These are phyloP conservation scores for Lamproptera curius DNA, from an alignment of 2,888 invertebrate species.

Conservation along the genomic window DNA sequence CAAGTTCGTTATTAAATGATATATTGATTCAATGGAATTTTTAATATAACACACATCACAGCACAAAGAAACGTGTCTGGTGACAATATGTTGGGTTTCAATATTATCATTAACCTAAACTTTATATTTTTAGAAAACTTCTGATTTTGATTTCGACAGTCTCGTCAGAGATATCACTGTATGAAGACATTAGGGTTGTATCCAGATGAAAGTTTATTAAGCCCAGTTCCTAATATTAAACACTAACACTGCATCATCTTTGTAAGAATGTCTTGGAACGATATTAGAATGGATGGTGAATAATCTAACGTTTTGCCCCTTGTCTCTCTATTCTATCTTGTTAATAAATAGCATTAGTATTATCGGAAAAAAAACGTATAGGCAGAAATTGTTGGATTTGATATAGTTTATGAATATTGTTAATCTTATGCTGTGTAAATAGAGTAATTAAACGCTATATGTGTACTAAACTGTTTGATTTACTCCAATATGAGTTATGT, in stretches of 20 bases:
- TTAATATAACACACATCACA: conserved; percentile 42
- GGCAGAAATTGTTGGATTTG: conserved; percentile 78
- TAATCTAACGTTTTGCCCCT: conserved; percentile 67
- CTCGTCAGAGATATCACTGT: too few species aligned
- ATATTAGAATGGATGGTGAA: conserved; percentile 44
- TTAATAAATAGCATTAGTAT: conserved; percentile 74
- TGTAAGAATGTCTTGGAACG: conserved; percentile 45
- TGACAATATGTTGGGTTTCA: conserved; percentile 1
- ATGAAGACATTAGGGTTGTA: neutral
- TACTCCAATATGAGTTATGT: conserved; percentile 55
- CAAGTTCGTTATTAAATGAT: conserved; percentile 55
- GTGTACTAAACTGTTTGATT: conserved; percentile 73
- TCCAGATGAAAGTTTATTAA: conserved; percentile 10
- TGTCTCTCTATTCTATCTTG: conserved; percentile 72
- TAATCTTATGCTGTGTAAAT: conserved; percentile 78
- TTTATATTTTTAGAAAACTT: too few species aligned
- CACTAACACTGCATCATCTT: conserved; percentile 45
- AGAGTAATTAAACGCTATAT: conserved; percentile 78
- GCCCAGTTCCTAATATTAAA: conserved; percentile 56
- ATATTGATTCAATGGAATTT: conserved; percentile 44
- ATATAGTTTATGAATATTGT: conserved; percentile 78
- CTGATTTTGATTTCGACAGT: too few species aligned
- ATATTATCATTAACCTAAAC: conserved; percentile 1
- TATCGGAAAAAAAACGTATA: conserved; percentile 65
- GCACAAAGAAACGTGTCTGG: neutral